Conservation (phyloP, 2,113 vertebrate genomes). For the Oryzias celebensis region DNA sequence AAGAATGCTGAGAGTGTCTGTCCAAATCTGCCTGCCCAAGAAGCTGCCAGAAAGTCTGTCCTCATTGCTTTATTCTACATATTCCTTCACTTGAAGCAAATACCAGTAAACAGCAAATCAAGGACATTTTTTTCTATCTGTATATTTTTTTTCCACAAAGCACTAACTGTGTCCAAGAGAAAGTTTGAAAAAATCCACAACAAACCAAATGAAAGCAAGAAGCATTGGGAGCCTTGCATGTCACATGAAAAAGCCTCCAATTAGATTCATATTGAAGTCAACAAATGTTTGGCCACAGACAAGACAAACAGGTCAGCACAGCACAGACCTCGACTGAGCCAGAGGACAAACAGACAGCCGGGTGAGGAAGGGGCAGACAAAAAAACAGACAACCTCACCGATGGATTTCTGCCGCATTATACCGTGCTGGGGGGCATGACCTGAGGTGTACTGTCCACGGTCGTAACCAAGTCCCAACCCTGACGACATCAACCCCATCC, state of each 20-base stretch:
- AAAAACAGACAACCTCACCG: conserved; percentile 83
- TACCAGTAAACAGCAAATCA: conserved; percentile 2
- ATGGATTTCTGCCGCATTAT: conserved; percentile 92
- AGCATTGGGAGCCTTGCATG: conserved; percentile 9
- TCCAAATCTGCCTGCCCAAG: conserved; percentile 62
- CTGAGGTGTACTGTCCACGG: conserved; percentile 83
- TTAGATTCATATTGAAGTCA: conserved; percentile 13
- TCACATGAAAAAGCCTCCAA: conserved; percentile 11
- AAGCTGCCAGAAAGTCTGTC: conserved; percentile 61
- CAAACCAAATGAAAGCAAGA: conserved; percentile 18
- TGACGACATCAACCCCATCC: conserved; percentile 75
- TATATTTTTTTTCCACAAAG: background rate
- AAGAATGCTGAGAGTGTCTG: conserved; percentile 49
- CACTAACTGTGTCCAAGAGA: too few relatives aligned
- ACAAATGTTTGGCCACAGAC: conserved; percentile 30
- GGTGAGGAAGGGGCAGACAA: conserved; percentile 64
- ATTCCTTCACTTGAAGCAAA: conserved; percentile 26
- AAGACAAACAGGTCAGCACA: conserved; percentile 61
- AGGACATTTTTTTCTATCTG: conserved; percentile 8
- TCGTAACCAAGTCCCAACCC: conserved; percentile 82
- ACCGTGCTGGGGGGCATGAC: conserved; percentile 81
- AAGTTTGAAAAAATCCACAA: background rate
- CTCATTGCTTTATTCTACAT: conserved; percentile 26
- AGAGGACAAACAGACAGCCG: conserved; percentile 67
- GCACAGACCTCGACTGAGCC: conserved; percentile 33